phyloP scores from a whole-genome alignment of 2,113 vertebrate genomes.

The Melospiza georgiana region DNA sequence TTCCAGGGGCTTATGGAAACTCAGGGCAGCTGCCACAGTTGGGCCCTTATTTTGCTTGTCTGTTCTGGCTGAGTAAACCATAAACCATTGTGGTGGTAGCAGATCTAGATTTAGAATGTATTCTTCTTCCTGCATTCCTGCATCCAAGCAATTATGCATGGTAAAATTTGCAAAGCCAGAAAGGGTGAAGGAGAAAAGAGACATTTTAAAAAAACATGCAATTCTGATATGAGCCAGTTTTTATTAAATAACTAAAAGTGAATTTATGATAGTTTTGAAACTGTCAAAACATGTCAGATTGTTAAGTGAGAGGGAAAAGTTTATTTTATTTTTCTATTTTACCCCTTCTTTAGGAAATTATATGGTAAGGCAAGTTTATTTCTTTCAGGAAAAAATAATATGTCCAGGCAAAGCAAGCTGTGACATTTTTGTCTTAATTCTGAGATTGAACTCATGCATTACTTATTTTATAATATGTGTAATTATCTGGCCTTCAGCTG shows the following conservation, averaged over 20 bases:
- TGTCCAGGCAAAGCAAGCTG: neutral
- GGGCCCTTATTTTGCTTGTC: neutral
- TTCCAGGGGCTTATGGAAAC: neutral
- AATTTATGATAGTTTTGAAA: constrained; percentile 4
- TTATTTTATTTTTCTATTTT: neutral
- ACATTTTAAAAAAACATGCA: neutral
- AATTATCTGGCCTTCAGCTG: neutral
- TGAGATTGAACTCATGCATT: neutral
- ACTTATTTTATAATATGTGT: neutral
- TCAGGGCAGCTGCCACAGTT: neutral
- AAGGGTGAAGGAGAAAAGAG: neutral
- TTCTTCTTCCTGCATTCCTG: neutral
- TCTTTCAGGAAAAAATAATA: constrained; percentile 12
- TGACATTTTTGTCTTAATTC: neutral
- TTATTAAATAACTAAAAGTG: constrained; percentile 4
- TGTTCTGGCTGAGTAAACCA: neutral
- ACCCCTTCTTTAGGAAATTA: neutral
- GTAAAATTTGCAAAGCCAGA: neutral
- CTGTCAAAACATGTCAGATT: constrained; percentile 17
- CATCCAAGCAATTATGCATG: neutral
- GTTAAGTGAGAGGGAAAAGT: neutral
- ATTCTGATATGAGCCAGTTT: neutral
- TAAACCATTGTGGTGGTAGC: neutral
- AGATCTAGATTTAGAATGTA: neutral
- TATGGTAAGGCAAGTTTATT: neutral